A percentile compares a stretch with the other conserved stretches of the same genome.
These are phyloP conservation scores for Spondyliosoma cantharus DNA, from an alignment of 2,797 vertebrate genomes.

Conservation along the genomic window DNA sequence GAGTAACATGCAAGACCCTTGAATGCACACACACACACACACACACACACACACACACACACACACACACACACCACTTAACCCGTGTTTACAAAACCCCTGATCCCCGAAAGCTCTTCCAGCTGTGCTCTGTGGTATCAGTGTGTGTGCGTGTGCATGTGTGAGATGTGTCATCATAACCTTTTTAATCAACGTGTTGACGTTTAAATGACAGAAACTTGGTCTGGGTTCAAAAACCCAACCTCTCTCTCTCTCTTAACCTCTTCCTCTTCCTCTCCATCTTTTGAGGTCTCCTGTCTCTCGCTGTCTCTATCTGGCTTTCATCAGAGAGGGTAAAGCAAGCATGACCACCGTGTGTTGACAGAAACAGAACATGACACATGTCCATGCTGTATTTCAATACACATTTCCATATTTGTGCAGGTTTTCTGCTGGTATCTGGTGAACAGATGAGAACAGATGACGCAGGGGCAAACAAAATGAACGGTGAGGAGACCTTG, in stretches of 20 bases:
- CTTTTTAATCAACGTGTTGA: conserved; percentile 77
- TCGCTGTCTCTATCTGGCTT: conserved; percentile 44
- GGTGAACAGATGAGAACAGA: not conserved
- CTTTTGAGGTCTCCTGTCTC: conserved; percentile 11
- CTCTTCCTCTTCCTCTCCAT: conserved; percentile 23
- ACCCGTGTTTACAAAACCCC: conserved; percentile 78
- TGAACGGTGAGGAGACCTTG: not conserved
- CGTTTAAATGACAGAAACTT: conserved; percentile 68
- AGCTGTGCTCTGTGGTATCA: conserved; percentile 70
- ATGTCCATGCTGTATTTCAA: not conserved
- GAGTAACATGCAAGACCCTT: conserved; percentile 61
- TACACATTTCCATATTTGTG: conserved; percentile 6
- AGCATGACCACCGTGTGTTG: conserved; percentile 21
- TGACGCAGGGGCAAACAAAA: not conserved
- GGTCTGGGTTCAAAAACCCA: conserved; percentile 56
- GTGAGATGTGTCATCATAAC: conserved; percentile 69
- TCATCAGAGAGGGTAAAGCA: conserved; percentile 38
- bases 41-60: conserved; percentile 26
- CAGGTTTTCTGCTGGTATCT: not conserved
- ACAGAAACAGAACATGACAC: conserved; percentile 47
- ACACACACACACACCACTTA: conserved; percentile 56
- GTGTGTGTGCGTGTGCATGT: conserved; percentile 46
- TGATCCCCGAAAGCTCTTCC: conserved; percentile 78
- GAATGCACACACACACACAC: conserved; percentile 27
- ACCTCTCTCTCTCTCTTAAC: not conserved